Percentiles rank a stretch among this genome's conserved stretches.
Conservation (phyloP, 2,797 vertebrate species). For the Apogon hyalosoma region DNA sequence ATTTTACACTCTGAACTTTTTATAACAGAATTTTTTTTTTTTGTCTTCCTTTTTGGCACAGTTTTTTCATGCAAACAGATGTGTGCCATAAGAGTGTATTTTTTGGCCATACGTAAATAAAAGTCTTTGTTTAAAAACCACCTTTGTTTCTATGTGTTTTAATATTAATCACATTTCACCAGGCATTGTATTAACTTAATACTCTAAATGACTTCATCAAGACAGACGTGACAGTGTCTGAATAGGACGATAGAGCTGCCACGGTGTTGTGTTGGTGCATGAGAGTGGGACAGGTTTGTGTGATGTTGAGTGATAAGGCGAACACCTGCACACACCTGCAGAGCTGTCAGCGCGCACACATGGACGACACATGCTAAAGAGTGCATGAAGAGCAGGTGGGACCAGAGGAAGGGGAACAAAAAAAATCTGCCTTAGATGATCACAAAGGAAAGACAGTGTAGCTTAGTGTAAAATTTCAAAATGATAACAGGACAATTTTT, state of each 20-base stretch:
- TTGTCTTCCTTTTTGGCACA: slow-evolving; percentile 37
- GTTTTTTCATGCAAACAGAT: slow-evolving; percentile 25
- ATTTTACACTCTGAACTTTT: slow-evolving; percentile 20
- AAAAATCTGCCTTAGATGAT: too few species aligned
- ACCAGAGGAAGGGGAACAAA: background rate
- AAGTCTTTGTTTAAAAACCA: slow-evolving; percentile 58
- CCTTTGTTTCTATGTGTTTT: slow-evolving; percentile 12
- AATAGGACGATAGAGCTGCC: slow-evolving; percentile 58
- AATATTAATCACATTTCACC: slow-evolving; percentile 54
- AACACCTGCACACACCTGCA: slow-evolving; percentile 85
- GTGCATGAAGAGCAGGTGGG: slow-evolving; percentile 36
- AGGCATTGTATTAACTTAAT: slow-evolving; percentile 48
- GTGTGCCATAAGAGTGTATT: slow-evolving; percentile 43
- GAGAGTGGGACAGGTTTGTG: slow-evolving; percentile 55
- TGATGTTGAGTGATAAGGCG: slow-evolving; percentile 77
- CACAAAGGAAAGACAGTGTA: too few species aligned
- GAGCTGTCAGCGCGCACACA: slow-evolving; percentile 58
- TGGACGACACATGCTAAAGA: slow-evolving; percentile 41
- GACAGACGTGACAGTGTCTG: slow-evolving; percentile 65
- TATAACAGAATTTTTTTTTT: slow-evolving; percentile 6
- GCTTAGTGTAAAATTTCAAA: too few species aligned
- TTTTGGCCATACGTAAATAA: slow-evolving; percentile 74
- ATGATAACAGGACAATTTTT: too few species aligned
- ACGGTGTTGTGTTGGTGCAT: slow-evolving; percentile 45
- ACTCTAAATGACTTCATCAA: slow-evolving; percentile 77